Conservation (phyloP, 2,797 vertebrate genomes). For the Trematomus bernacchii region DNA sequence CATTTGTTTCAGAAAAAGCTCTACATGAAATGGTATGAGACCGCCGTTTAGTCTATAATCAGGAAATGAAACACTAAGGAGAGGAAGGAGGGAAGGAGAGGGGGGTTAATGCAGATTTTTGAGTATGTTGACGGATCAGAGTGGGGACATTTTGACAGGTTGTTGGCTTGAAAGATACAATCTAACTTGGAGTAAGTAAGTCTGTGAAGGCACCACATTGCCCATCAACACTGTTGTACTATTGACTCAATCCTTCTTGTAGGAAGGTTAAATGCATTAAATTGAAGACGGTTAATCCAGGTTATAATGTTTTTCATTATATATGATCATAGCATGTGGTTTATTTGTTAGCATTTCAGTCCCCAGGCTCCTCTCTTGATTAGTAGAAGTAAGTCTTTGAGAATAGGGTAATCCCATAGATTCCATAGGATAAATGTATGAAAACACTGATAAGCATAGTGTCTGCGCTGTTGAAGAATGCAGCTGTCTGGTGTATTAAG, state of each 20-base stretch:
- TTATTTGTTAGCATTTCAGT: slow-evolving; percentile 25
- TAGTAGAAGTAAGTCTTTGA: slow-evolving; percentile 24
- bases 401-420: slow-evolving; percentile 47
- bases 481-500: slow-evolving; percentile 87
- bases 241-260: slow-evolving; percentile 11
- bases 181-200: slow-evolving; percentile 4
- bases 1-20: slow-evolving; percentile 34
- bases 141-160: slow-evolving; percentile 28
- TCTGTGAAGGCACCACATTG: slow-evolving; percentile 4
- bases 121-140: slow-evolving; percentile 29
- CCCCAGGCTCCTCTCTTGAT: slow-evolving; percentile 21
- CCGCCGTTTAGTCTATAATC: slow-evolving; percentile 39
- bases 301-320: slow-evolving; percentile 12
- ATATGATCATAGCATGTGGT: slow-evolving; percentile 2
- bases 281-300: slow-evolving; percentile 21
- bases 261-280: neutral
- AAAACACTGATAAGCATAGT: slow-evolving; percentile 80
- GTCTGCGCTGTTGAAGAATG: slow-evolving; percentile 78
- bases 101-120: neutral
- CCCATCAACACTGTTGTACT: slow-evolving; percentile 7
- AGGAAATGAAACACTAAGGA: slow-evolving; percentile 73
- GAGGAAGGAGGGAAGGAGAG: slow-evolving; percentile 32
- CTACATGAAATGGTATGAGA: slow-evolving; percentile 44
- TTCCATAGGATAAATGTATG: slow-evolving; percentile 64
- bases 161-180: slow-evolving; percentile 25